Conservation (phyloP, 2,888 invertebrate species). For the Incurvaria masculella region DNA sequence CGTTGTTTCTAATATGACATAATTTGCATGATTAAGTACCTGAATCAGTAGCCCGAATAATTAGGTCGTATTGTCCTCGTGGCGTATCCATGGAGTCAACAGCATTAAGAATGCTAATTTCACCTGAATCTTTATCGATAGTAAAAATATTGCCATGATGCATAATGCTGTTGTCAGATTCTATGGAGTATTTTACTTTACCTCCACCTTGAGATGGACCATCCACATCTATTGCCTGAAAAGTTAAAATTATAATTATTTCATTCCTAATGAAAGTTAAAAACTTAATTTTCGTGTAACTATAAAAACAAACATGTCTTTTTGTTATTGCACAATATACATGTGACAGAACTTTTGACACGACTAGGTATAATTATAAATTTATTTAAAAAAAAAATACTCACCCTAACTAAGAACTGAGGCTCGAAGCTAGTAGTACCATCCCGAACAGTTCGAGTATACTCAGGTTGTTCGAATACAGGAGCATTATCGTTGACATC, state of each 20-base stretch:
- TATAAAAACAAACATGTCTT: background rate
- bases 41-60: conserved; percentile 67
- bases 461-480: conserved; percentile 65
- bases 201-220: conserved; percentile 71
- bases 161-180: conserved; percentile 65
- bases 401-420: conserved; percentile 68
- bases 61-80: conserved; percentile 68
- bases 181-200: conserved; percentile 61
- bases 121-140: conserved; percentile 68
- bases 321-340: background rate
- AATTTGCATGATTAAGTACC: conserved; percentile 36
- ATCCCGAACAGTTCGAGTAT: conserved; percentile 73
- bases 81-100: conserved; percentile 73
- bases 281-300: background rate
- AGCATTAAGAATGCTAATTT: conserved; percentile 60
- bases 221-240: conserved; percentile 71
- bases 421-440: conserved; percentile 75
- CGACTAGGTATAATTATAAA: background rate
- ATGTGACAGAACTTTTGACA: too few relatives aligned
- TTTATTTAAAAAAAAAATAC: conserved; percentile 14
- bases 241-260: background rate
- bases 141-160: conserved; percentile 60
- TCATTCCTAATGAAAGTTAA: background rate
- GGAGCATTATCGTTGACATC: conserved; percentile 80
- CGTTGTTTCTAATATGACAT: background rate